Percentiles rank a stretch among this genome's conserved stretches.
phyloP scores from a whole-genome alignment of 2,113 vertebrate genomes.

The Zosterops pallidus region DNA sequence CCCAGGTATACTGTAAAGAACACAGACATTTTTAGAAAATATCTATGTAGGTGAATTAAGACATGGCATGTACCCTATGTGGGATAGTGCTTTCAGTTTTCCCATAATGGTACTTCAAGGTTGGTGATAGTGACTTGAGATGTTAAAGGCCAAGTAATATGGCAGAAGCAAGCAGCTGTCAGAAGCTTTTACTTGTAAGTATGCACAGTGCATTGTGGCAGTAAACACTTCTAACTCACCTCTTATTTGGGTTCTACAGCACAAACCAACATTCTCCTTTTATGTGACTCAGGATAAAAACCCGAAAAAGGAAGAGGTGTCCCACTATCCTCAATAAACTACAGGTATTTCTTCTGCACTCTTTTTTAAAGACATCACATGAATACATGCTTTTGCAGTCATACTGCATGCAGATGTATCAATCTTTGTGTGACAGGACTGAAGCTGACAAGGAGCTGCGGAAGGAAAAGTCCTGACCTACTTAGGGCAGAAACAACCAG shows the following conservation, averaged over 20 bases:
- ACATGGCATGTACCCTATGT: not conserved
- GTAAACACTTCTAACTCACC: not conserved
- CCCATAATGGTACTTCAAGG: not conserved
- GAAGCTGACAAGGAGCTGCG: not conserved
- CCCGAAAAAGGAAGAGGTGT: not conserved
- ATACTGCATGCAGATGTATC: not conserved
- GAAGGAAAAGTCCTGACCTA: not conserved
- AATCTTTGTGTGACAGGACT: not conserved
- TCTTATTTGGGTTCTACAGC: not conserved
- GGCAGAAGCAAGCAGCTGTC: not conserved
- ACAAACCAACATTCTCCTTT: not conserved
- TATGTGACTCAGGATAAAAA: not conserved
- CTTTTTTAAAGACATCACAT: not conserved
- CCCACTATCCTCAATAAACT: not conserved
- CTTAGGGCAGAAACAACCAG: not conserved
- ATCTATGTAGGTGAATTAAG: not conserved
- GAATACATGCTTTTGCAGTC: not conserved
- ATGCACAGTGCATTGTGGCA: fast-evolving
- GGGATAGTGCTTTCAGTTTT: not conserved
- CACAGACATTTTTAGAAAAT: not conserved
- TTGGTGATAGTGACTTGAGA: not conserved
- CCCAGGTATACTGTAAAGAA: not conserved
- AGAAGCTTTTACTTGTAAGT: not conserved
- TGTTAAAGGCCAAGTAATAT: not conserved
- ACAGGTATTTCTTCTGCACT: not conserved